A percentile compares a stretch with the other conserved stretches of the same genome.
phyloP scores from a whole-genome alignment of 2,797 vertebrate species.

The Nyctibius grandis region DNA sequence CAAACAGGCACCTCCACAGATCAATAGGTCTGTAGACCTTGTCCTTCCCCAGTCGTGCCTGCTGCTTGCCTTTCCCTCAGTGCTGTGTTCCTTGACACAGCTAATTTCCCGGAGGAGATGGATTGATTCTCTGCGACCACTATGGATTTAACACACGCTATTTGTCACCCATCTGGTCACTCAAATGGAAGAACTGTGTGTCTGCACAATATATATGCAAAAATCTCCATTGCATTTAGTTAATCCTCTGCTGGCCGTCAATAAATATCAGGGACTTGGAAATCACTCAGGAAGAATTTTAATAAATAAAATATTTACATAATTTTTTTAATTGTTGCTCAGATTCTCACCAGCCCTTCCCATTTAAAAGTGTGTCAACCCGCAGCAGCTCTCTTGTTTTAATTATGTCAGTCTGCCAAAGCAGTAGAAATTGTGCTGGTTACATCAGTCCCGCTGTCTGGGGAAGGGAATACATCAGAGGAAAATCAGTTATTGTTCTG shows the following conservation, averaged over 20 bases:
- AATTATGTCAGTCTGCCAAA: not conserved
- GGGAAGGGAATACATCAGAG: not conserved
- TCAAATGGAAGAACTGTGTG: not conserved
- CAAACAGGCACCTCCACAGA: not conserved
- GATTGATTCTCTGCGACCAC: not conserved
- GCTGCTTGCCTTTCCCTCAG: not conserved
- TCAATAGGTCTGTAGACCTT: not conserved
- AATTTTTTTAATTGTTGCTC: not conserved
- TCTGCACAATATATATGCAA: not conserved
- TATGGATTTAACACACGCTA: not conserved
- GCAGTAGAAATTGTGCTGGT: not conserved
- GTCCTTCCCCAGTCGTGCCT: not conserved
- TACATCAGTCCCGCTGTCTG: not conserved
- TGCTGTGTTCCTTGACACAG: not conserved
- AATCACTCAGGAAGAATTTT: not conserved
- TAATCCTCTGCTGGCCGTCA: slow-evolving; percentile 24
- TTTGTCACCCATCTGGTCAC: slow-evolving; percentile 30
- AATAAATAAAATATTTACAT: slow-evolving; percentile 21
- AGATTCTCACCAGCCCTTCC: not conserved
- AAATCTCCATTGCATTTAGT: not conserved
- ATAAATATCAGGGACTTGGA: not conserved
- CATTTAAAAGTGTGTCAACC: not conserved
- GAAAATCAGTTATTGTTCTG: not conserved
- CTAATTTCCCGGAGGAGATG: slow-evolving; percentile 41
- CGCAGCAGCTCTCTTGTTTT: not conserved